Conservation (phyloP, 1,140 invertebrate genomes). For the Drosophila kikkawai region DNA sequence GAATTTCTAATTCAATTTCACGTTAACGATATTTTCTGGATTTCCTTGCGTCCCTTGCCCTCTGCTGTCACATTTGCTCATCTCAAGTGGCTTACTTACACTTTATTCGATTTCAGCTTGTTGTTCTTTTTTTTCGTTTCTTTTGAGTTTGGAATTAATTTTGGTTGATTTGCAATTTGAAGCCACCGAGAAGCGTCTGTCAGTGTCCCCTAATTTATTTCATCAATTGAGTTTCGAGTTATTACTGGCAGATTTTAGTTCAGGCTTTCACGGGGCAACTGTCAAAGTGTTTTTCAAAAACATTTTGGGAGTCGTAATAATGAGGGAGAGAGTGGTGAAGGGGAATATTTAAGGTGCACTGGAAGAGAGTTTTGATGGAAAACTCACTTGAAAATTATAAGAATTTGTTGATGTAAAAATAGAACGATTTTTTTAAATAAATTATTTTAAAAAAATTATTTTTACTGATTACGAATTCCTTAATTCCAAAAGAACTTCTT, state of each 20-base stretch:
- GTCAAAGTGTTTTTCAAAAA: neutral
- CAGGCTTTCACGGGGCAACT: neutral
- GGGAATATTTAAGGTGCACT: neutral
- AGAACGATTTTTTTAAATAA: too few relatives aligned
- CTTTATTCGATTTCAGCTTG: slow-evolving; percentile 72
- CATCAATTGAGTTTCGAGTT: slow-evolving; percentile 10
- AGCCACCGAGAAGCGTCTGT: neutral
- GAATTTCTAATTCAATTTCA: slow-evolving; percentile 74
- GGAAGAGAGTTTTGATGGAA: too few relatives aligned
- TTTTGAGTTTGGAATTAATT: slow-evolving; percentile 24
- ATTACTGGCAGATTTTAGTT: slow-evolving; percentile 7
- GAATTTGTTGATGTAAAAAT: neutral
- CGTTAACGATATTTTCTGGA: slow-evolving; percentile 60
- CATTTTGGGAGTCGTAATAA: neutral
- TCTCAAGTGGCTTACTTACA: slow-evolving; percentile 26
- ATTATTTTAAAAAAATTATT: too few relatives aligned
- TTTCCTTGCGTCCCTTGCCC: slow-evolving; percentile 18
- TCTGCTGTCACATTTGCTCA: slow-evolving; percentile 24
- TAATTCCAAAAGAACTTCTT: neutral
- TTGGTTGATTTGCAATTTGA: slow-evolving; percentile 35
- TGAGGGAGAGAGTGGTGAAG: neutral
- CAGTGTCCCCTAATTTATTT: slow-evolving; percentile 1
- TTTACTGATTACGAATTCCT: too few relatives aligned
- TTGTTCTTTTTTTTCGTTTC: slow-evolving; percentile 46
- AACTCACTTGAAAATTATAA: neutral